Evolutionary conservation across 2,113 vertebrate species (phyloP), one percentile per base, ranked within the genome.

Genomic region (Panurus biarmicus): DNA sequence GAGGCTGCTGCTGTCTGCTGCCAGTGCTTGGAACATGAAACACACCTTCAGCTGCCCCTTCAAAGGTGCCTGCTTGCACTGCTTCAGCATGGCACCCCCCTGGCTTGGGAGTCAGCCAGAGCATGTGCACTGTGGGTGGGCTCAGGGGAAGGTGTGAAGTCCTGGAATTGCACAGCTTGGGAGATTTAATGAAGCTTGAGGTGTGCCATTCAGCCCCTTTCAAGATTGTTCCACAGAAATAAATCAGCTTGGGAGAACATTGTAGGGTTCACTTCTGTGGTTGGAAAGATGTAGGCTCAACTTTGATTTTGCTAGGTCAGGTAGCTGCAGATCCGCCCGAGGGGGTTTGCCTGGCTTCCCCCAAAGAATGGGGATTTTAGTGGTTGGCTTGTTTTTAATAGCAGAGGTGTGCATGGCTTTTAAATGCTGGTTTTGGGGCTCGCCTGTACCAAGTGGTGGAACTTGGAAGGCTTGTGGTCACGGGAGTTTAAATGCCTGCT

Each of bases 101-200:
- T 7, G 0, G 5, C 50, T 40, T 0, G 0, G 71, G 40, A 56
- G 79, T 1, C 0, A 0, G 42, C 26, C 1, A 7, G 19, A 15
- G 31, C 0, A 2, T 0, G 1, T 6, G 26, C 0, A 3, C 57
- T 8, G 58, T 58, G 33, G 67, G 60, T 66, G 72, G 50, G 42
- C 26, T 70, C 5, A 0, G 25, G 3, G 4, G 1, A 21, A 40
- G 76, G 23, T 5, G 14, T 69, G 47, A 44, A 58, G 35, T 80
- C 35, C 0, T 0, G 20, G 73, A 70, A 47, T 77, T 33, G 11
- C 53, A n/a, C 48, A 60, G 44, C 44, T 26, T 31, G 47, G 20
- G 71, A 48, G 57, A 10, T 22, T 9, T 22, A 11, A 38, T 31
- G 20, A 51, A 66, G 84, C 61, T 81, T 25, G 60, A 47, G 80